These are phyloP conservation scores for Dipodomys spectabilis DNA, from an alignment of 2,113 vertebrate species.

Conservation along the genomic window DNA sequence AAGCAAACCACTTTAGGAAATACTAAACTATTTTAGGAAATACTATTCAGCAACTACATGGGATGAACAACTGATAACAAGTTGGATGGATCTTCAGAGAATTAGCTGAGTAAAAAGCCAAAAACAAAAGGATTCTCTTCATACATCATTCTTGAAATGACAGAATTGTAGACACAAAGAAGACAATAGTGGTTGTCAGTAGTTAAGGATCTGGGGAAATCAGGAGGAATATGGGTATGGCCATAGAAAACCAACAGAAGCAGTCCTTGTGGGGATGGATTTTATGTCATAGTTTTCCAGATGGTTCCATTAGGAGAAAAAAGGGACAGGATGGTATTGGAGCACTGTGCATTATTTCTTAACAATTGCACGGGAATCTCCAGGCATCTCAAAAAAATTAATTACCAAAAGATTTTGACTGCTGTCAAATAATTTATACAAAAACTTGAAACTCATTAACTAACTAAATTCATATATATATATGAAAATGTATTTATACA, in stretches of 20 bases:
- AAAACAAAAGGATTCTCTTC: neutral
- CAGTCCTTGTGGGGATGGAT: neutral
- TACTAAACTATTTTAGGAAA: neutral
- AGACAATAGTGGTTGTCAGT: neutral
- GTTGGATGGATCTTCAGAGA: neutral
- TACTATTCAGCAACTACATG: neutral
- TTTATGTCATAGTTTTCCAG: neutral
- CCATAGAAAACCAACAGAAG: neutral
- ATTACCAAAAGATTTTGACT: constrained; percentile 19
- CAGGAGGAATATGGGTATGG: neutral
- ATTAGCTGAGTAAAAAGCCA: neutral
- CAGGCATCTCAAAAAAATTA: neutral
- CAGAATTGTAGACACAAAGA: neutral
- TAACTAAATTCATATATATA: neutral
- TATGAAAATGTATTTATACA: neutral
- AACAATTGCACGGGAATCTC: neutral
- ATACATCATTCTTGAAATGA: neutral
- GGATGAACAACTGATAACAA: neutral
- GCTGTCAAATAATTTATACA: neutral
- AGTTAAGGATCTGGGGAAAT: neutral
- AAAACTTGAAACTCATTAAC: neutral
- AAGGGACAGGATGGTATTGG: neutral
- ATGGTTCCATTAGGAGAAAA: neutral
- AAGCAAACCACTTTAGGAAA: neutral
- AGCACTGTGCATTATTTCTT: neutral